Evolutionary conservation across 2,797 vertebrate species (phyloP), one percentile per base, ranked within the genome.

Genomic region (Corythornis leucogaster): DNA sequence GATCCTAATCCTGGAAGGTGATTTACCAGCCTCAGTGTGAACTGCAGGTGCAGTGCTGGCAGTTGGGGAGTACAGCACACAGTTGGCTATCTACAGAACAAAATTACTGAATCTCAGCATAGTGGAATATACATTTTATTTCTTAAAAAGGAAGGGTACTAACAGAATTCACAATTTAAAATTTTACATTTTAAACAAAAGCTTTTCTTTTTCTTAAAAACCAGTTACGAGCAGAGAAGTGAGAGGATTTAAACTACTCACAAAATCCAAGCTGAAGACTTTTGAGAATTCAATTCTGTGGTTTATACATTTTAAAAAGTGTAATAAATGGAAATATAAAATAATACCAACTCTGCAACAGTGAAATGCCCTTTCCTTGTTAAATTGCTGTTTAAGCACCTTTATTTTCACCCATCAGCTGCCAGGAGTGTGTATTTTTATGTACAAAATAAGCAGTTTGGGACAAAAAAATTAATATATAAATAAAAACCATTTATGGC

Each of bases 61-160:
- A 67, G 62, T 5, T 11, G 46, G 48, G 28, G 45, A 15, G 54
- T 63, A 35, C 33, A 74, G 54, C 66, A 61, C 57, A 40, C 19
- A 40, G 53, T 6, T 26, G 7, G 45, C 87, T 79, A 33, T n/a
- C 85, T 73, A 66, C 63, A 83, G 66, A 95, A 95, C 38, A 96
- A 93, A 92, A 88, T 42, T 89, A 95, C 92, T 81, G 63, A 51
- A 85, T 75, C 73, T 92, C 91, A 82, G 54, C 35, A 18, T 95
- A 96, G 94, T 96, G 95, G 94, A 97, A 97, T 96, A 96, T 96
- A 96, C 73, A 92, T 93, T 97, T 97, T 97, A 97, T 96, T 97
- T 96, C 92, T 96, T 94, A 95, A 95, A 96, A 96, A 94, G 92
- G 75, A 89, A 96, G 84, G 92, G 86, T 95, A 94, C 96, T 94